These are phyloP conservation scores for Galeopterus variegatus DNA, from an alignment of 2,113 vertebrate species.

Conservation along the genomic window DNA sequence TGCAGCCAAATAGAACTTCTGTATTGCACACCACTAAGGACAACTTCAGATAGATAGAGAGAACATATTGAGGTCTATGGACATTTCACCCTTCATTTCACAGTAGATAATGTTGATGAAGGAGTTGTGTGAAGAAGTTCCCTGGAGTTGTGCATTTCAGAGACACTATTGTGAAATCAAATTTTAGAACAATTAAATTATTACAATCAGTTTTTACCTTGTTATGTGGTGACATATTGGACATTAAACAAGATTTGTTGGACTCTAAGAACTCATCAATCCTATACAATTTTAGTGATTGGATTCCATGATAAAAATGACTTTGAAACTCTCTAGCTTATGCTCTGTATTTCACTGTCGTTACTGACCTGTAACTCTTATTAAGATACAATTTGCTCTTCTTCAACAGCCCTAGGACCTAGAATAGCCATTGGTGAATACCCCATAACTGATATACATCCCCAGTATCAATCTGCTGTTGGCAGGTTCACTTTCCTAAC, in stretches of 20 bases:
- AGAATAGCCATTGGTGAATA: constrained; percentile 46
- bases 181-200: constrained; percentile 47
- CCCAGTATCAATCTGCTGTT: not conserved
- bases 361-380: constrained; percentile 58
- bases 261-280: constrained; percentile 20
- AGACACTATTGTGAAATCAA: constrained; percentile 13
- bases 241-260: constrained; percentile 46
- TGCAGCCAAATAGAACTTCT: not conserved
- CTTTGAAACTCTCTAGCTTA: constrained; percentile 10
- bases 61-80: not conserved
- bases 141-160: not conserved
- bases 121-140: not conserved
- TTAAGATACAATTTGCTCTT: constrained; percentile 62
- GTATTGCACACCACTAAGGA: not conserved
- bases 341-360: constrained; percentile 41
- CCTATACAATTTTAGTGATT: constrained; percentile 49
- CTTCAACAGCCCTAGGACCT: not conserved
- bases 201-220: constrained; percentile 41
- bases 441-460: constrained; percentile 1
- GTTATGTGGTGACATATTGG: not conserved
- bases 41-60: not conserved
- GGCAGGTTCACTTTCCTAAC: constrained; percentile 31
- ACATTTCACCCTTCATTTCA: not conserved
- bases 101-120: not conserved
- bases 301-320: constrained; percentile 51